These are phyloP conservation scores for Pegea sp. DNA, from an alignment of 23 tunicate species.

Conservation along the genomic window DNA sequence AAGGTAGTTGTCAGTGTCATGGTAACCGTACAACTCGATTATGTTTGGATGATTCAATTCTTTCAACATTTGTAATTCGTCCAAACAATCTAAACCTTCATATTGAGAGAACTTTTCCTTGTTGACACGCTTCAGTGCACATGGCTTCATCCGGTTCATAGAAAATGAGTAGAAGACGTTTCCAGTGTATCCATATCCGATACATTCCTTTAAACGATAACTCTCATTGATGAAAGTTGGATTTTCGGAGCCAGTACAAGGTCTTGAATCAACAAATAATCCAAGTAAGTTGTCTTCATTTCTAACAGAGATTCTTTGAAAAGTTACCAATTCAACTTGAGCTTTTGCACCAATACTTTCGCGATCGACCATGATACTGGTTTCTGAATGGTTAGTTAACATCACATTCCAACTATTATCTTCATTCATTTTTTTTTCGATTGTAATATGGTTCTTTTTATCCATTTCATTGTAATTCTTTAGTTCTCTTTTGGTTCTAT, in stretches of 20 bases:
- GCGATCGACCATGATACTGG: background rate
- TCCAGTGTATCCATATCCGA: background rate
- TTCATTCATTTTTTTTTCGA: background rate
- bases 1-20: background rate
- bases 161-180: background rate
- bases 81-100: background rate
- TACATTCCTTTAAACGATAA: background rate
- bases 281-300: background rate
- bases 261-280: background rate
- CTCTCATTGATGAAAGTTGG: background rate
- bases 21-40: background rate
- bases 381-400: background rate
- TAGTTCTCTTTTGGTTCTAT: background rate
- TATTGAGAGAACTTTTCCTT: conserved; percentile 1
- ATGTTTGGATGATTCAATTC: background rate
- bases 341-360: background rate
- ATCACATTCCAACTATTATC: background rate
- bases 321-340: background rate
- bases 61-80: background rate
- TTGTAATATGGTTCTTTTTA: background rate
- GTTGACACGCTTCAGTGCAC: background rate
- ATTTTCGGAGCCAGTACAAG: background rate
- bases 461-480: background rate
- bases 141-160: background rate
- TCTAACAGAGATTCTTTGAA: background rate